Conservation (phyloP, 2,888 invertebrate species). For the Oligia fasciuncula region DNA sequence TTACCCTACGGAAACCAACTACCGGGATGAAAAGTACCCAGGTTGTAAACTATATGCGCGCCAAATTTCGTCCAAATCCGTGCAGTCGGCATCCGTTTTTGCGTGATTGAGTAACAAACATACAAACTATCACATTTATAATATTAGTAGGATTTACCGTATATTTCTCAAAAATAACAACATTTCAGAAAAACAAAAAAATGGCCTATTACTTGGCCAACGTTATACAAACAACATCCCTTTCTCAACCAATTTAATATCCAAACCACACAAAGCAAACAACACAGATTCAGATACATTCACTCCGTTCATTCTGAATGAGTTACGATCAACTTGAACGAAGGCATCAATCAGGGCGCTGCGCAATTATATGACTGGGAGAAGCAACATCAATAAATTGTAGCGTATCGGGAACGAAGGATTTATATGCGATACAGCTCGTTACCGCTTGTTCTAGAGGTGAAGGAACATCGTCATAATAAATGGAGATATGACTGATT, state of each 20-base stretch:
- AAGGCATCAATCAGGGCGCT: conserved; percentile 65
- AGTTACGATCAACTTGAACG: conserved; percentile 60
- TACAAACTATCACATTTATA: no score
- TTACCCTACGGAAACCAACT: neutral
- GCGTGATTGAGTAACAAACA: no score
- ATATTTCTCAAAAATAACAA: neutral
- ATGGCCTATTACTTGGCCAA: neutral
- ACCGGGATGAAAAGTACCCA: neutral
- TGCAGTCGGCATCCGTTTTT: no score
- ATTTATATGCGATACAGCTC: conserved; percentile 58
- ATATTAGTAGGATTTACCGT: neutral
- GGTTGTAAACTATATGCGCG: neutral
- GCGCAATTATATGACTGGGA: conserved; percentile 62
- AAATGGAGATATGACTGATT: conserved; percentile 48
- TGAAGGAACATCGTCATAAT: conserved; percentile 59
- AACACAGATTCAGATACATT: conserved; percentile 51
- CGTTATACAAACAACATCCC: conserved; percentile 17
- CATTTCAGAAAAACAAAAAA: neutral
- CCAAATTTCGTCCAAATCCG: neutral
- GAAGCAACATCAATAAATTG: conserved; percentile 66
- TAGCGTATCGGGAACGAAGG: conserved; percentile 55
- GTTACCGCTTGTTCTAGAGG: conserved; percentile 58
- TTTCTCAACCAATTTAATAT: conserved; percentile 52
- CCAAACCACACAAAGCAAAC: conserved; percentile 52
- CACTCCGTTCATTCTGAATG: conserved; percentile 59